phyloP scores from a whole-genome alignment of 2,113 vertebrate species.

The Gobio gobio region DNA sequence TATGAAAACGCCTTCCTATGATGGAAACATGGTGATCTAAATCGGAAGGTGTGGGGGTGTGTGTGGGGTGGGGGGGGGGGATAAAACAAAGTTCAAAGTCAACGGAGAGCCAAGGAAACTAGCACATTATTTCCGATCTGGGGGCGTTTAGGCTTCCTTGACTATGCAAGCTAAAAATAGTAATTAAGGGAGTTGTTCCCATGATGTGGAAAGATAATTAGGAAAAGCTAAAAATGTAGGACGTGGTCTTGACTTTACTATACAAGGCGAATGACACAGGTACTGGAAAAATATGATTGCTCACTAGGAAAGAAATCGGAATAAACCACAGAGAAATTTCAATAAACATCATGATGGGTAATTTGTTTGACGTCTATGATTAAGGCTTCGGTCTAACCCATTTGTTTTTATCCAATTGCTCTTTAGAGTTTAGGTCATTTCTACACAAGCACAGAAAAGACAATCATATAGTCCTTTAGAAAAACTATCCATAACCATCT shows the following conservation, averaged over 20 bases:
- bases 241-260: conserved; percentile 2
- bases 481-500: background rate
- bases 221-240: conserved; percentile 10
- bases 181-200: conserved; percentile 29
- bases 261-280: background rate
- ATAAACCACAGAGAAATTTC: conserved; percentile 6
- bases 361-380: conserved; percentile 18
- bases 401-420: background rate
- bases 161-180: conserved; percentile 59
- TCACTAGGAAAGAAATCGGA: conserved; percentile 23
- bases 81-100: conserved; percentile 39
- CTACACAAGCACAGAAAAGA: background rate
- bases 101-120: conserved; percentile 68
- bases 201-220: conserved; percentile 29
- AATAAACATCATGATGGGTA: background rate
- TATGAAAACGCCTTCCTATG: conserved; percentile 57
- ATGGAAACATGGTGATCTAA: conserved; percentile 64
- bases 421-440: conserved; percentile 53
- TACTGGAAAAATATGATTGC: conserved; percentile 24
- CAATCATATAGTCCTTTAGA: background rate
- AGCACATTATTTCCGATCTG: conserved; percentile 59
- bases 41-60: conserved; percentile 57
- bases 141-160: conserved; percentile 51
- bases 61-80: background rate
- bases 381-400: background rate